Base-by-base conservation (phyloP, 2,888 invertebrate species). In the Oxyscelio sp. region DNA sequence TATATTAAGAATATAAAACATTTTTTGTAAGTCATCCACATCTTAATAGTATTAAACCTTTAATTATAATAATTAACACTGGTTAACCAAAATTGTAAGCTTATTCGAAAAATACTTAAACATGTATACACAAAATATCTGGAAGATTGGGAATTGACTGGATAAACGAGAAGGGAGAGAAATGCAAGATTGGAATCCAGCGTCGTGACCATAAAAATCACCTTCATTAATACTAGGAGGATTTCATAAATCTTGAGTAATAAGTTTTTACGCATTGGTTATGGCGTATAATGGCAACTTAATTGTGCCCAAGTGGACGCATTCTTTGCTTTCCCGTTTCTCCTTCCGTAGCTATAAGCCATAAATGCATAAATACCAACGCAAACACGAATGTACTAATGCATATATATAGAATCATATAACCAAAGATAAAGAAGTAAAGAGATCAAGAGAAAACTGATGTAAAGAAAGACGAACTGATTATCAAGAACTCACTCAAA, bases 211-310 rank as follows among this genome's bases (percentile, higher is more conserved):
- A 87, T 87, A 90, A 90, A 90, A 89, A 89, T 88, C 87, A 81
- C 85, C 83, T 88, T 91, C 90, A 90, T 92, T 92, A 92, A 91
- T 91, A 90, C 88, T 80, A 70, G 77, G 63, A 79, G 90, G 89
- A 91, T 91, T 92, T 91, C 88, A 92, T 92, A 92, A 91, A 92
- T 92, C 91, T 91, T 88, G 88, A 87, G 89, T 91, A 92, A 91
- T 92, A 91, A 90, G 90, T 90, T 91, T 90, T 90, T 91, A 90
- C 89, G 89, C 89, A 90, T 91, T 88, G 90, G 88, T 91, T 90
- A 90, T 89, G 87, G 90, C 87, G 81, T 81, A 92, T 91, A 92
- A 92, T 92, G 90, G 91, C 90, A 87, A 91, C 91, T 91, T 92
- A 92, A 92, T 92, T 92, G 91, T 90, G 89, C 89, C 87, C 87